Base-by-base conservation (phyloP, 1,140 invertebrate genomes). In the Macrosteles quadrilineatus region DNA sequence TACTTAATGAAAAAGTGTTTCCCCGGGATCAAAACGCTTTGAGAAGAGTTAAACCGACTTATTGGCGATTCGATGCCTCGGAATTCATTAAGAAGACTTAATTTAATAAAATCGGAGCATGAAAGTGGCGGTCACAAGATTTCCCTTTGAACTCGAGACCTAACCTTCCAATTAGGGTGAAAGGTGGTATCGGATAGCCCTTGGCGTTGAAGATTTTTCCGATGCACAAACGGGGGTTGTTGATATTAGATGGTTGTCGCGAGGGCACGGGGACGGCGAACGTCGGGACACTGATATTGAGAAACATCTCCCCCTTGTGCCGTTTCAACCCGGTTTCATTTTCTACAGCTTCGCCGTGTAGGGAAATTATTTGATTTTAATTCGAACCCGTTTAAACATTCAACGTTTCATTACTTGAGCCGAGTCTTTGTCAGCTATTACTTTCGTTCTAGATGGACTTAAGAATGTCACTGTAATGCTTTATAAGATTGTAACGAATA, bases 141-240 rank as follows among this genome's bases (percentile, higher is more conserved):
- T 59, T 59, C 55, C 21, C 55, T 59, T 59, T 59, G 55, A 59
- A 59, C 23, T 50, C 47, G 4, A 19, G 47, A 17, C 47, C 47
- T 50, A 63, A 63, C 59, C 31, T 63, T 63, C 31, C 59, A 66
- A 66, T 66, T 66, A 66, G 63, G 40, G n/a, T 45, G 31, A 66
- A 30, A 66, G 63, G 63, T 66, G 59, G n/a, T n/a, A 31, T 63
- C 29, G 59, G 30, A 32, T n/a, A 25, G 59, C 59, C 31, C 27
- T 17, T n/a, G 30, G 59, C 59, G 59, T 63, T 63, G 59, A 63
- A 63, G 59, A 63, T 63, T 63, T 63, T 63, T 63, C 59, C 59
- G 29, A 59, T 29, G 55, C 55, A 29, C 29, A 59, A 59, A 59
- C 55, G 55, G 29, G 30, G 59, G 6, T 21, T 63, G 59, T 63